Evolutionary conservation across 1,140 invertebrate genomes (phyloP), one percentile per base, ranked within the genome.

Genomic region (Diploscapter pachys): DNA sequence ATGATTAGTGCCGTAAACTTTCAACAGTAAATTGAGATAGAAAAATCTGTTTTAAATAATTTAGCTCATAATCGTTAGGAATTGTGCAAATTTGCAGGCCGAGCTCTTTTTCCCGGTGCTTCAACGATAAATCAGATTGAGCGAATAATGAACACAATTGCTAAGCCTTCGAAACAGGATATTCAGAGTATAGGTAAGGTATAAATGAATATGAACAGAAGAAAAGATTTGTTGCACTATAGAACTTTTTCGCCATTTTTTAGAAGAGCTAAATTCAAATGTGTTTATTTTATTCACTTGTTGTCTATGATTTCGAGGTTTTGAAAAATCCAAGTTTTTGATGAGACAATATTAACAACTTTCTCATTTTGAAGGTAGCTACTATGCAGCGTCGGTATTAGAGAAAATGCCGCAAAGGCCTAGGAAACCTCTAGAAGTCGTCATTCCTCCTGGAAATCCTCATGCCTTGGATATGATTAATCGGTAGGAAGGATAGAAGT

Each of bases 111-210:
- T 87, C 96, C 96, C 52, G 96, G 96, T 11, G 92, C 91, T 0
- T 96, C 94, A 3, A 97, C 94, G 0, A 90, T 96, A 2, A 95
- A 98, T 88, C 95, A 98, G 87, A 91, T 96, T 50, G 93, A 95
- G 82, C 89, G 90, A 80, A 95, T 96, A 81, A 93, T 95, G 91
- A 87, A 90, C 6, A 90, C 92, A 3, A 90, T 96, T 63, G 89
- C 90, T 5, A 86, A 88, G 56, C 92, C 92, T 3, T 89, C 68
- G 9, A 49, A 65, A 61, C 31, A 66, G 31, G 85, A 86, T 71
- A 83, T 86, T 62, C 82, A 84, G 4, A 84, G 81, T 68, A 85
- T 86, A 62, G 83, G 66, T 65, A 31, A 8, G 63, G 8, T 31
- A 31, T 31, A 31, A 31, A 31, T 31, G 31, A 31, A 31, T 31